Evolutionary conservation across 2,797 vertebrate genomes (phyloP), one percentile per base, ranked within the genome.

Genomic region (Smutsia gigantea): DNA sequence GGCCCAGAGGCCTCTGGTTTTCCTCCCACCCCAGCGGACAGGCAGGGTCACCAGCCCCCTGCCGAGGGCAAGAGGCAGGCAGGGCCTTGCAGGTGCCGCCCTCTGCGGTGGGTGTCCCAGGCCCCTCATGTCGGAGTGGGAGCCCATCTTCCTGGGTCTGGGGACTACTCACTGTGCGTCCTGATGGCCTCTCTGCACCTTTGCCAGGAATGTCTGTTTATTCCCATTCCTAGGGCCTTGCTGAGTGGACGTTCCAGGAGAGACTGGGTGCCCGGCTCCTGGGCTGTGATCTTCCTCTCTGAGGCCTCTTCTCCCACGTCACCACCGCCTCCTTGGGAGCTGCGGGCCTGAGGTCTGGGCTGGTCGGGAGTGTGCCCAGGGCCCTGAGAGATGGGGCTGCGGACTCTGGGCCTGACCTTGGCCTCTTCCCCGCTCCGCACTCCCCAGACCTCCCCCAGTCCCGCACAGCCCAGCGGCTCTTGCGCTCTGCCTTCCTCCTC

Each of bases 241-340:
- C 74, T 6, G 29, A 31, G 1, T 10, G 53, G 51, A 10, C 2
- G 15, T 31, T 81, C 51, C 59, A 29, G 42, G 42, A 46, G 42
- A 46, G 8, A 46, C 42, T 46, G 39, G 55, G 87, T 9, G n/a
- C n/a, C 31, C 31, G 0, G 1, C 39, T n/a, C 51, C 34, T 27
- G 25, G 84, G 72, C 39, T 39, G 77, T 61, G 18, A n/a, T 57
- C 75, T 77, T 90, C 87, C 95, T 89, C 53, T 69, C 59, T 0
- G 8, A 51, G 13, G 27, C 53, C 34, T 69, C 42, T 64, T 55
- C 17, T 72, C 63, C 69, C 4, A 7, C 2, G 4, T 12, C 13
- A 29, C 61, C 8, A 0, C 27, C 0, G 0, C 78, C 29, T 51
- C 39, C 15, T 3, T 19, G 13, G 59, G 59, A 84, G 5, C 34